These are phyloP conservation scores for Augochlora pura DNA, from an alignment of 1,140 invertebrate species.

Conservation along the genomic window DNA sequence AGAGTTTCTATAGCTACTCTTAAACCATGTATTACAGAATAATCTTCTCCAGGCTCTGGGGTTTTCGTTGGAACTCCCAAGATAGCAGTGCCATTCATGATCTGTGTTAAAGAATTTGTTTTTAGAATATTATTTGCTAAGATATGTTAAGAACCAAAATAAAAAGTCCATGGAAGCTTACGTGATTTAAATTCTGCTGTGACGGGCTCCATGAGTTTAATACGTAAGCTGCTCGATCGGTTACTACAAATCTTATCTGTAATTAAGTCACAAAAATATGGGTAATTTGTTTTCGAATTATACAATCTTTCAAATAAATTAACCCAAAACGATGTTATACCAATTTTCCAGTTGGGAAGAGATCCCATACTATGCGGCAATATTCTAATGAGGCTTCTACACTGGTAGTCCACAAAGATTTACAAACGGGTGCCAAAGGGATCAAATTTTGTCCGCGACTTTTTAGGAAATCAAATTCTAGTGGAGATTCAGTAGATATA, in stretches of 20 bases:
- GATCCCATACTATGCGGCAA: conserved; percentile 97
- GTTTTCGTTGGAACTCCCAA: conserved; percentile 85
- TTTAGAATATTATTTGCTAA: not conserved
- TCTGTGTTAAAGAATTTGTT: conserved; percentile 71
- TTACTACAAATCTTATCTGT: conserved; percentile 91
- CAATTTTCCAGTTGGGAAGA: conserved; percentile 93
- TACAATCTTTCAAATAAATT: conserved; percentile 6
- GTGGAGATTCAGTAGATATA: conserved; percentile 90
- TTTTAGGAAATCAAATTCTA: conserved; percentile 94
- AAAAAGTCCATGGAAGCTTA: conserved; percentile 74
- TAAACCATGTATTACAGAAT: conserved; percentile 90
- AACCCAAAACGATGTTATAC: conserved; percentile 77
- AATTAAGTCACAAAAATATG: conserved; percentile 69
- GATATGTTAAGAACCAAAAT: not conserved
- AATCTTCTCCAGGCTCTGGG: conserved; percentile 82
- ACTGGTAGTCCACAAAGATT: conserved; percentile 96
- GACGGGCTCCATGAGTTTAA: conserved; percentile 90
- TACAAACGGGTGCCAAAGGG: conserved; percentile 89
- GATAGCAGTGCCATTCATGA: conserved; percentile 87
- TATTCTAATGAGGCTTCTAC: conserved; percentile 97
- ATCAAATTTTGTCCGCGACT: conserved; percentile 85
- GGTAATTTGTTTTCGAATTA: conserved; percentile 20
- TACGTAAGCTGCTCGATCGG: conserved; percentile 88
- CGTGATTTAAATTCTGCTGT: conserved; percentile 92
- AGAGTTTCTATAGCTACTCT: conserved; percentile 92